Evolutionary conservation across 2,888 invertebrate species (phyloP).

Genomic region (Limnephilus rhombicus): DNA sequence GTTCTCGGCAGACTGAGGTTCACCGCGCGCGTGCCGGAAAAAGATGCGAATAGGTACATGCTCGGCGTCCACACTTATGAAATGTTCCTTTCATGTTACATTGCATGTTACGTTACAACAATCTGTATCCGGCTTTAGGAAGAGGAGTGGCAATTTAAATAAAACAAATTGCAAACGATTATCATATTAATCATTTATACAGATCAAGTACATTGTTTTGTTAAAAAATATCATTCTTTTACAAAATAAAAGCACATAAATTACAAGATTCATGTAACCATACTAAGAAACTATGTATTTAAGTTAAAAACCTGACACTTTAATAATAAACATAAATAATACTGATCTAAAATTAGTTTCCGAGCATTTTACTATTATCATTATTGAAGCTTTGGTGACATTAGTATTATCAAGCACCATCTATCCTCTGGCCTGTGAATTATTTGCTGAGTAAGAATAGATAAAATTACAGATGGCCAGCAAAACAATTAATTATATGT

Average conservation of each 20-base stretch:
- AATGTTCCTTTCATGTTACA: no score
- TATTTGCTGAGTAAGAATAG: neutral
- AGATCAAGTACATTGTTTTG: constrained; percentile 40
- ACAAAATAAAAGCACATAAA: constrained; percentile 38
- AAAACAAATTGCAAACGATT: constrained; percentile 35
- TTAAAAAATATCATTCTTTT: constrained; percentile 43
- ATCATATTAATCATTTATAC: constrained; percentile 44
- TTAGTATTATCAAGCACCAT: neutral
- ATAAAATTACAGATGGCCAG: neutral
- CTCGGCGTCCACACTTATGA: no score
- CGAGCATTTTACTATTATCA: neutral
- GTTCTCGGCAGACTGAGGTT: no score
- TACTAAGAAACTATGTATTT: constrained; percentile 28
- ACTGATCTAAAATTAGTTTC: constrained; percentile 28
- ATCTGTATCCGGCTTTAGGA: no score
- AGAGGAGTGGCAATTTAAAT: neutral
- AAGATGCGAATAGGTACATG: no score
- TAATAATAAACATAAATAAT: constrained; percentile 37
- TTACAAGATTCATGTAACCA: constrained; percentile 19
- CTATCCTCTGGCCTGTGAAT: neutral
- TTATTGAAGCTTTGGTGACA: neutral
- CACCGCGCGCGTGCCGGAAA: no score
- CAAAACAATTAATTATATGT: neutral
- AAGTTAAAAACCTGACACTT: constrained; percentile 17
- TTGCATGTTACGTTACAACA: no score